Evolutionary conservation across 2,888 invertebrate species (phyloP).

Genomic region (Philhelius pedissequus): DNA sequence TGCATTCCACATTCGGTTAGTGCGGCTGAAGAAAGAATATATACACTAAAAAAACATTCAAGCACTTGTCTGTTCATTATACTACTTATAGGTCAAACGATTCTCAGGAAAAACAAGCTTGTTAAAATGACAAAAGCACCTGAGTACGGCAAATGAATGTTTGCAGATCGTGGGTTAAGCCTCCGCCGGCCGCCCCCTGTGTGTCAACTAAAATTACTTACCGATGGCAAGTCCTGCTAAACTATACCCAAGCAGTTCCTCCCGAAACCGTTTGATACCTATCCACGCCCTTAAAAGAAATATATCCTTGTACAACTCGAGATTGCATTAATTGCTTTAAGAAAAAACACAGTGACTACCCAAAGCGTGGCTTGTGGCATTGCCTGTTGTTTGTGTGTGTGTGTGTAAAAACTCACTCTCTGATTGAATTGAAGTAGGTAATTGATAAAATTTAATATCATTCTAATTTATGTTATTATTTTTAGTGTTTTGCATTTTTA

Average conservation of each 20-base stretch:
- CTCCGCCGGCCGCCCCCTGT: too few species aligned
- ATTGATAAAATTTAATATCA: conserved; percentile 32
- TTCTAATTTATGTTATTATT: conserved; percentile 12
- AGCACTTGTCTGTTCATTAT: too few species aligned
- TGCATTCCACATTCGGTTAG: too few species aligned
- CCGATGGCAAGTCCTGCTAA: neutral
- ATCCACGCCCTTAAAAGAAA: conserved; percentile 13
- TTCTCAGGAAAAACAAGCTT: too few species aligned
- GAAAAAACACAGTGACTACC: neutral
- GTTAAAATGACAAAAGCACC: too few species aligned
- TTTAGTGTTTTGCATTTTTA: conserved; percentile 31
- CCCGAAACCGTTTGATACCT: neutral
- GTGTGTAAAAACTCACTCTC: conserved; percentile 42
- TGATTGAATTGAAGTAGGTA: conserved; percentile 26
- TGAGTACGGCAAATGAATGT: too few species aligned
- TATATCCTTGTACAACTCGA: neutral
- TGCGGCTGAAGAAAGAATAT: too few species aligned
- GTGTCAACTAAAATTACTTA: neutral
- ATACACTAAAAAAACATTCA: too few species aligned
- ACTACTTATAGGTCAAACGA: too few species aligned
- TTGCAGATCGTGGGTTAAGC: too few species aligned
- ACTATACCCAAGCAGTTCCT: neutral
- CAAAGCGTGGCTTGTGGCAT: neutral
- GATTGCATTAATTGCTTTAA: conserved; percentile 15
- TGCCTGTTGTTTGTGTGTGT: neutral